These are phyloP conservation scores for Vidua macroura DNA, from an alignment of 2,113 vertebrate species.

Conservation along the genomic window DNA sequence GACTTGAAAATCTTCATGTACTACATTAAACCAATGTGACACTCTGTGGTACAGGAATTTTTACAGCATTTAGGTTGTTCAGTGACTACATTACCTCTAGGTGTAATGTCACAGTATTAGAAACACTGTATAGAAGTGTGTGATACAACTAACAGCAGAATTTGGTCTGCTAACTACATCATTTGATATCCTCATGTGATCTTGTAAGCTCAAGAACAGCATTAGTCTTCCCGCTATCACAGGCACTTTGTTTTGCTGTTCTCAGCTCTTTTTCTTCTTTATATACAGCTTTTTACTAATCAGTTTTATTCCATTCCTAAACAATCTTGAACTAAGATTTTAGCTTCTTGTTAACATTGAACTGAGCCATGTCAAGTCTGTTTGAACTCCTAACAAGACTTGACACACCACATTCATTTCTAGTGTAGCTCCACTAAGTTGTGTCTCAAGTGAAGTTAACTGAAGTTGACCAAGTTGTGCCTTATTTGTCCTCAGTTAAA, in stretches of 20 bases:
- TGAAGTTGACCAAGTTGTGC: background rate
- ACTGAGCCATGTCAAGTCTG: background rate
- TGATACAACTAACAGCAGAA: background rate
- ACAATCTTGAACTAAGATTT: background rate
- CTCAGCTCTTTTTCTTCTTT: background rate
- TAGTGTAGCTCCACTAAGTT: background rate
- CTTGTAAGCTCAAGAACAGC: background rate
- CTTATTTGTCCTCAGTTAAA: background rate
- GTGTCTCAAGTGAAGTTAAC: background rate
- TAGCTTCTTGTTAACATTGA: background rate
- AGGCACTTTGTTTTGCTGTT: background rate
- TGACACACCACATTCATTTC: background rate
- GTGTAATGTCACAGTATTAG: background rate
- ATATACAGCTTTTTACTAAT: background rate
- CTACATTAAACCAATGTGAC: background rate
- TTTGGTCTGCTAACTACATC: background rate
- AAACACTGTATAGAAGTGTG: rapidly evolving
- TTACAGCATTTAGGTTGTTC: background rate
- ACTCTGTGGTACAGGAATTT: background rate
- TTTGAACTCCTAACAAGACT: background rate
- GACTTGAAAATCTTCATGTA: background rate
- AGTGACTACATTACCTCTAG: background rate
- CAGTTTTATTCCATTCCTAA: background rate
- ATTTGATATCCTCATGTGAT: background rate
- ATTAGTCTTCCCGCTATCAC: background rate